Conservation (phyloP, 2,888 invertebrate genomes). For the Rugalucina vietnamica region DNA sequence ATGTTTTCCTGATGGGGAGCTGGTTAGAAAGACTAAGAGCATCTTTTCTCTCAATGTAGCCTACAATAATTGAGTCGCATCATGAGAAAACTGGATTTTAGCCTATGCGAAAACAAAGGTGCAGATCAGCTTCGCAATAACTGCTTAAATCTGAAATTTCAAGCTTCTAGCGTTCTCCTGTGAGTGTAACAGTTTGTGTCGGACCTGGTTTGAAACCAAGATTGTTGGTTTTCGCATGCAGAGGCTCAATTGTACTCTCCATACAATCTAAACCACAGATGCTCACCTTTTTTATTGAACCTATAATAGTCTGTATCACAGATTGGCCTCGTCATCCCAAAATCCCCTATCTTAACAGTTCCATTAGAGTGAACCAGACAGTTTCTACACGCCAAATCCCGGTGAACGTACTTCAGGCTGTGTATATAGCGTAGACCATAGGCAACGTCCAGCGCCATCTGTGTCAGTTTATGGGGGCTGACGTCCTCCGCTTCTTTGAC, state of each 20-base stretch:
- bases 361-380: conserved; percentile 91
- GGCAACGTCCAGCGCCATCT: conserved; percentile 95
- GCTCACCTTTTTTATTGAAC: conserved; percentile 89
- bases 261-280: neutral
- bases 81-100: neutral
- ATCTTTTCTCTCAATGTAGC: too few relatives aligned
- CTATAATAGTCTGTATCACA: conserved; percentile 95
- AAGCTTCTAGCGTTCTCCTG: too few relatives aligned
- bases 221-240: too few relatives aligned
- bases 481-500: conserved; percentile 88
- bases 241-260: too few relatives aligned
- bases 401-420: conserved; percentile 93
- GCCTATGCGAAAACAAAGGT: neutral
- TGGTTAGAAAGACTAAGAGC: too few relatives aligned
- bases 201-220: too few relatives aligned
- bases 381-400: conserved; percentile 92
- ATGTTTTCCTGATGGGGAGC: too few relatives aligned
- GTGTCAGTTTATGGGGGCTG: conserved; percentile 91
- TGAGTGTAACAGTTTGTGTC: too few relatives aligned
- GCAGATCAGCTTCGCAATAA: neutral
- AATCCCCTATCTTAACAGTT: conserved; percentile 91
- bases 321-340: conserved; percentile 95
- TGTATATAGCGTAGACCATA: conserved; percentile 93
- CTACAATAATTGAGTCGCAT: neutral
- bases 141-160: too few relatives aligned